Evolutionary conservation across 2,797 vertebrate genomes (phyloP), one percentile per base, ranked within the genome.

Genomic region (Tenualosa thibaudeaui): DNA sequence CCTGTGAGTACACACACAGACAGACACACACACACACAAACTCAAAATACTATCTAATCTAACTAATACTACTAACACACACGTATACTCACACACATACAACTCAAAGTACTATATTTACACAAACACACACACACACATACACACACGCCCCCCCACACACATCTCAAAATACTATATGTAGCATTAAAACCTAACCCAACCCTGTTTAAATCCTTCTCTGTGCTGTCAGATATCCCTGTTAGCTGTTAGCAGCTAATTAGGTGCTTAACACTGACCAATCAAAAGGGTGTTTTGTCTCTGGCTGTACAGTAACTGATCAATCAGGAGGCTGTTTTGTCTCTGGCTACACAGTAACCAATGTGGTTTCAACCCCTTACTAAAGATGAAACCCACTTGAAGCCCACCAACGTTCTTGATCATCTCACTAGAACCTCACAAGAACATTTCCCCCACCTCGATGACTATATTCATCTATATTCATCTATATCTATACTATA

Each of bases 1-100:
- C 98, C 98, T 84, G 98, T 99, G 94, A 98, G 98, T 98, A 71
- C 65, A 37, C 26, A 37, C 65, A 71, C 65, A 71, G 12, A 71
- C 65, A 71, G 12, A 71, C 65, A 71, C 65, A 71, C 65, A 71
- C 26, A 71, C 65, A 71, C 26, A 71, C 65, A 71, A 19, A 58
- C 54, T 3, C 15, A 56, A 12, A 53, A 31, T 31, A 31, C 31
- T 31, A 31, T 31, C 31, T 31, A 31, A 31, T n/a, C n/a, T n/a
- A n/a, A n/a, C n/a, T n/a, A n/a, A n/a, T n/a, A n/a, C n/a, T n/a
- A 10, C 7, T 13, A 10, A 56, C 65, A 68, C 24, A 68, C 26
- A 68, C 26, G 4, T 26, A 13, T 7, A 40, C 12, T 15, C 31
- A 10, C 65, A 71, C 65, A 75, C 24, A 12, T 8, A 26, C 24